Conservation (phyloP, 2,113 vertebrate genomes). For the Murina feae region DNA sequence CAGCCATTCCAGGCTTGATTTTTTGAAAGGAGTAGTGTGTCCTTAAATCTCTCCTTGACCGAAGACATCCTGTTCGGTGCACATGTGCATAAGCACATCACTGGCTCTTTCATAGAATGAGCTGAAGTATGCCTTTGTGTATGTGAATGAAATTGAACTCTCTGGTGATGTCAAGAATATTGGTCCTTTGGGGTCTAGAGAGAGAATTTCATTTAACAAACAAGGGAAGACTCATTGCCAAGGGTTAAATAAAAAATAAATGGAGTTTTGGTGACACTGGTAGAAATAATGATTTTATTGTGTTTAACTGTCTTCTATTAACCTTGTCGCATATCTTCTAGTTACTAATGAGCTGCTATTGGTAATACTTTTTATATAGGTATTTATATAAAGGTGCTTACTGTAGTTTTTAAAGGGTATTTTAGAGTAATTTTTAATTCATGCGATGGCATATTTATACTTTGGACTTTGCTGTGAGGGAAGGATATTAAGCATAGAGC, state of each 20-base stretch:
- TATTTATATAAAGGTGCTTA: background rate
- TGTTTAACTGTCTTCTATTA: background rate
- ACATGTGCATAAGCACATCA: background rate
- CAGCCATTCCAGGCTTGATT: background rate
- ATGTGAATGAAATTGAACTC: background rate
- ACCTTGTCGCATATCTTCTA: background rate
- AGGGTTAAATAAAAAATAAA: constrained; percentile 21
- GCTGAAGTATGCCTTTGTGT: constrained; percentile 3
- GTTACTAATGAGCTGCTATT: constrained; percentile 4
- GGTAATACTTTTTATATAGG: background rate
- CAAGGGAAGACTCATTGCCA: constrained; percentile 38
- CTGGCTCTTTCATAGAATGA: background rate
- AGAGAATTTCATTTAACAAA: constrained; percentile 35
- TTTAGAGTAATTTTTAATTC: constrained; percentile 4
- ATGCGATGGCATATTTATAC: background rate
- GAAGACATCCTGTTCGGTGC: background rate
- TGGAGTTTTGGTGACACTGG: background rate
- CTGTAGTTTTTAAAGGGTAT: background rate
- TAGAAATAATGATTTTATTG: constrained; percentile 44
- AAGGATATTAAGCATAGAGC: background rate
- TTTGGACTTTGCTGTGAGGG: background rate
- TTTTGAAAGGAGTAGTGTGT: constrained; percentile 14
- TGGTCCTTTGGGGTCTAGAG: constrained; percentile 41
- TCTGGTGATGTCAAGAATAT: background rate
- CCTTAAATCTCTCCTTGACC: background rate